Base-by-base conservation (phyloP, 2,797 vertebrate genomes). In the Clamator glandarius region DNA sequence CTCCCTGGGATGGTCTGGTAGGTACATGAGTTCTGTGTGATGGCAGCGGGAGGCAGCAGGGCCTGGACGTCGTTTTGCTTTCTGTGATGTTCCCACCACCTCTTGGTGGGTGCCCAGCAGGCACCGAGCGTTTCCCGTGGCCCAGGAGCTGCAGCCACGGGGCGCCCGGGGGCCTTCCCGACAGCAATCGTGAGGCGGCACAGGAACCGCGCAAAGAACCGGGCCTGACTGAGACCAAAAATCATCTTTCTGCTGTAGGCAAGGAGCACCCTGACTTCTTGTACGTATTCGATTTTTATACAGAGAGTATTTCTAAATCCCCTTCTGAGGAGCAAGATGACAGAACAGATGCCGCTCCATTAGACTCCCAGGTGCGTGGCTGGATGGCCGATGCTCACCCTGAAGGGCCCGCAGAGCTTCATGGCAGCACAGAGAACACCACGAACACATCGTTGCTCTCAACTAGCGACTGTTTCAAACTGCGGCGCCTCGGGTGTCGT, bases 11-110 rank as follows among this genome's bases (percentile, higher is more conserved):
- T 29, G 50, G 20, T 62, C 54, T 8, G 9, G 19, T 9, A 16
- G 0, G 1, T 4, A 12, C 17, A 3, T 7, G 24, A 52, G 48
- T n/a, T 20, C 33, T 26, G 11, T 26, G 7, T 6, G 8, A 7
- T 12, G 16, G 9, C n/a, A 66, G 31, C n/a, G 1, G 0, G 7
- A 15, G 42, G 28, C 1, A n/a, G 39, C 39, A 35, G 63, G 68
- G 44, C 48, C 8, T 26, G 10, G 68, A 23, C 5, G 35, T 7
- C 21, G 0, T 21, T 84, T 74, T 23, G 28, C 46, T 64, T 26
- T 52, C 21, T 2, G 18, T 4, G 18, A 31, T 70, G 83, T 64
- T n/a, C 1, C 13, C 2, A 0, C 44, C 42, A 24, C 48, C 19
- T 17, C 72, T 73, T 1, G 44, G 17, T 18, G 17, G 42, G 12